Percentiles rank a stretch among this genome's conserved stretches.
phyloP scores from a whole-genome alignment of 2,113 vertebrate species.

The Delphinus delphis region DNA sequence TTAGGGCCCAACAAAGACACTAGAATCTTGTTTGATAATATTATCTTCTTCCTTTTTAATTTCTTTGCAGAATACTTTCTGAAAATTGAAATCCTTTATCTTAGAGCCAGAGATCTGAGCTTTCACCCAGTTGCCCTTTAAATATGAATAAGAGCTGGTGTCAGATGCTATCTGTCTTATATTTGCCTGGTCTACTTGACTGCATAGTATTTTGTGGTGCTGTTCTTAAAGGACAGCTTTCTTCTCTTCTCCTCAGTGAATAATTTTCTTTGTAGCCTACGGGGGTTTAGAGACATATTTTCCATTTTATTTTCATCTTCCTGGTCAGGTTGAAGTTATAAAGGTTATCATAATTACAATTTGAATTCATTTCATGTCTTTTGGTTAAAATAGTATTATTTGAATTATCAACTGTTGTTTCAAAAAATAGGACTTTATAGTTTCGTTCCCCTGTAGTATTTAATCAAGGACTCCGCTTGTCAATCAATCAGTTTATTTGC shows the following conservation, averaged over 20 bases:
- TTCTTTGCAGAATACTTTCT: conserved; percentile 68
- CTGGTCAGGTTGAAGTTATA: neutral
- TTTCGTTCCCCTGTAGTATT: conserved; percentile 29
- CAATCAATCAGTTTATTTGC: conserved; percentile 60
- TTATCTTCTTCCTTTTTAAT: conserved; percentile 69
- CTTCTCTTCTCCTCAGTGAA: conserved; percentile 6
- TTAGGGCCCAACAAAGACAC: conserved; percentile 42
- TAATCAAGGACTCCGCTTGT: conserved; percentile 53
- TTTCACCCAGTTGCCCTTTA: conserved; percentile 59
- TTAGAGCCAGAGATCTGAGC: conserved; percentile 55
- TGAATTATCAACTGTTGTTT: conserved; percentile 48
- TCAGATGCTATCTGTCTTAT: neutral
- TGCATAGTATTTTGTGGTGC: conserved; percentile 21
- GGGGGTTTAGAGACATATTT: neutral
- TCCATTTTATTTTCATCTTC: neutral
- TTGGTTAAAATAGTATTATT: conserved; percentile 41
- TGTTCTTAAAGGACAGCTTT: conserved; percentile 12
- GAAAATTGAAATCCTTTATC: conserved; percentile 76
- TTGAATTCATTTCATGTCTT: conserved; percentile 57
- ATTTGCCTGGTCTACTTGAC: conserved; percentile 43
- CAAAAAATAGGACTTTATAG: neutral
- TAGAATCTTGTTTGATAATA: conserved; percentile 58
- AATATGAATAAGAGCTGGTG: conserved; percentile 30
- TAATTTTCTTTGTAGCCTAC: neutral
- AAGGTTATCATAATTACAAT: conserved; percentile 38